Evolutionary conservation across 2,113 vertebrate species (phyloP).

Genomic region (Sturnira hondurensis): DNA sequence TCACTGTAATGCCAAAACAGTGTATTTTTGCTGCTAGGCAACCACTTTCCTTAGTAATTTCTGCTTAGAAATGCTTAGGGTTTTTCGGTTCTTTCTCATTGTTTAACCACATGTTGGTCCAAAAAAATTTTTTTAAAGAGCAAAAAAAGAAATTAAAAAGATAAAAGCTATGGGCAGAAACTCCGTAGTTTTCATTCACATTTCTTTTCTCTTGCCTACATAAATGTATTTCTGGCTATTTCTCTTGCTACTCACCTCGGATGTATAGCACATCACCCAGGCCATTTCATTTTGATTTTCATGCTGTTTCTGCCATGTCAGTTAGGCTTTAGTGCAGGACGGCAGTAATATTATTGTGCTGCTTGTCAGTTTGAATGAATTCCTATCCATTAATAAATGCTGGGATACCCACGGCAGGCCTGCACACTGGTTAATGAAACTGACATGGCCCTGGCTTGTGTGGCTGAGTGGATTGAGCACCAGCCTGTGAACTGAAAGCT

Average conservation of each 20-base stretch:
- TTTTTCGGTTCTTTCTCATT: constrained; percentile 41
- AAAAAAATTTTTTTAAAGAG: background rate
- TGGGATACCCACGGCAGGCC: background rate
- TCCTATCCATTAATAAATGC: background rate
- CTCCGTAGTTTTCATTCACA: background rate
- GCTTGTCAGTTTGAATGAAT: background rate
- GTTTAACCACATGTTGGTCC: constrained; percentile 6
- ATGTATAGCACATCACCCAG: background rate
- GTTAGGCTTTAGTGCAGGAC: background rate
- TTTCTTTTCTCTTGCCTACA: background rate
- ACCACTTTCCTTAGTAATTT: constrained; percentile 62
- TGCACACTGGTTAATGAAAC: background rate
- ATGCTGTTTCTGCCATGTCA: background rate
- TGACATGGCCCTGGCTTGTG: background rate
- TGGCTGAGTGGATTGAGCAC: no score
- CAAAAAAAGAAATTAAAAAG: background rate
- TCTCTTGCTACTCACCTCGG: background rate
- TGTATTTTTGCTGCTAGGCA: constrained; percentile 53
- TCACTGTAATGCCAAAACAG: constrained; percentile 52
- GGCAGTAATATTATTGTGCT: background rate
- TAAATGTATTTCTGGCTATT: background rate
- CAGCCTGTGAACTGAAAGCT: no score
- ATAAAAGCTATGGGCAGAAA: background rate
- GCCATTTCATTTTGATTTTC: background rate
- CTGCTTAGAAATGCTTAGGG: constrained; percentile 54